phyloP scores from a whole-genome alignment of 2,113 vertebrate genomes.

The Loxodonta africana region DNA sequence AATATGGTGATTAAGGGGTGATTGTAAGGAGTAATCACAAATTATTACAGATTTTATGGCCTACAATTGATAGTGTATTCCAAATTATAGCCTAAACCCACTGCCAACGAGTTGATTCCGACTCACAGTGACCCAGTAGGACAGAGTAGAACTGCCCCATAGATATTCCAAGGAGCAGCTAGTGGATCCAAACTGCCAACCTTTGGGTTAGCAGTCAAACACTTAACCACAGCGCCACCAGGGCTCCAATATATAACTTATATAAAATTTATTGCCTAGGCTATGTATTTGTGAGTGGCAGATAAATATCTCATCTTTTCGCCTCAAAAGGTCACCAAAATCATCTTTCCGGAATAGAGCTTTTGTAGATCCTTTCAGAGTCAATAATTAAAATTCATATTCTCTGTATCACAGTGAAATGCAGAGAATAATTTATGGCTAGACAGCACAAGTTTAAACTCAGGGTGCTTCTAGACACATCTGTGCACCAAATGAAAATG shows the following conservation, averaged over 20 bases:
- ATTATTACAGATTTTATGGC: constrained; percentile 78
- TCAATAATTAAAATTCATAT: constrained; percentile 57
- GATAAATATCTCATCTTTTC: not conserved
- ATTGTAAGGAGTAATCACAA: constrained; percentile 74
- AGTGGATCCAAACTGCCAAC: too few relatives aligned
- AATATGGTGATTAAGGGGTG: constrained; percentile 71
- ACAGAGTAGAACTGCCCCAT: too few relatives aligned
- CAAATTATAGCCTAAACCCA: not conserved
- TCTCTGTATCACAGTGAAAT: constrained; percentile 26
- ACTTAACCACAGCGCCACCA: too few relatives aligned
- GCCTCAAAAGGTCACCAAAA: constrained; percentile 1
- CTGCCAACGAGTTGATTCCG: too few relatives aligned
- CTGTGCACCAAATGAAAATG: constrained; percentile 87
- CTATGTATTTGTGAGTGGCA: not conserved
- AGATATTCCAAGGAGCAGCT: too few relatives aligned
- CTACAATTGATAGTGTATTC: constrained; percentile 61
- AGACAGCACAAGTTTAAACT: constrained; percentile 66
- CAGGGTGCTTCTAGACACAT: constrained; percentile 78
- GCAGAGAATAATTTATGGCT: constrained; percentile 76
- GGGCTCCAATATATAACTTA: too few relatives aligned
- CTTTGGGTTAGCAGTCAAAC: too few relatives aligned
- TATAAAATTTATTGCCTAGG: not conserved
- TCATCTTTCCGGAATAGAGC: constrained; percentile 36
- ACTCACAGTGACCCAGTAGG: too few relatives aligned
- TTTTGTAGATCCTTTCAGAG: constrained; percentile 59